Percentiles rank a stretch among this genome's conserved stretches.
These are phyloP conservation scores for Clarias macrocephalus DNA, from an alignment of 2,113 vertebrate species.

Conservation along the genomic window DNA sequence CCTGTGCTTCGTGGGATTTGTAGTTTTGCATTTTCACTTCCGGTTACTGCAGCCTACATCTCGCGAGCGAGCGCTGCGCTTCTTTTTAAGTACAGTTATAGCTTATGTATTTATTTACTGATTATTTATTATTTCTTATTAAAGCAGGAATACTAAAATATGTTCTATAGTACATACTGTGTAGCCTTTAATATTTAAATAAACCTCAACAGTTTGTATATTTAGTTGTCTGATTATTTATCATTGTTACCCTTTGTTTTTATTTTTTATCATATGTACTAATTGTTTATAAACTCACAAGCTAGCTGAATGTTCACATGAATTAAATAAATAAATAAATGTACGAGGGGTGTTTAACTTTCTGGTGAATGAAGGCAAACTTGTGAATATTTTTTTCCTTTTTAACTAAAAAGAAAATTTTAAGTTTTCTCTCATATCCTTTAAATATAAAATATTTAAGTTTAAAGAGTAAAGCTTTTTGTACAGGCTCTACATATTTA, in stretches of 20 bases:
- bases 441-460: background rate
- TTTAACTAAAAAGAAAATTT: background rate
- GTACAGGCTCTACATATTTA: background rate
- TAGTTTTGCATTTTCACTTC: conserved; percentile 3
- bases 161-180: background rate
- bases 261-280: background rate
- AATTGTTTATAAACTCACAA: background rate
- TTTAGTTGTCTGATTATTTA: background rate
- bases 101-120: background rate
- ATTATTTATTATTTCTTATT: background rate
- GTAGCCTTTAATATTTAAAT: background rate
- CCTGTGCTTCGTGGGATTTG: conserved; percentile 9
- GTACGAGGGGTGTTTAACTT: no score
- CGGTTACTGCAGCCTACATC: background rate
- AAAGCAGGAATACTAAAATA: background rate
- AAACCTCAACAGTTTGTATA: background rate
- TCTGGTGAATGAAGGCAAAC: no score
- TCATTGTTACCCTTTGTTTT: background rate
- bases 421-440: background rate
- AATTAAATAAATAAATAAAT: background rate
- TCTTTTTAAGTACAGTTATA: background rate
- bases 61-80: background rate
- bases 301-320: background rate
- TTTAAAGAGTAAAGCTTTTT: background rate
- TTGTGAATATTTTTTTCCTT: no score